Evolutionary conservation across 2,888 invertebrate genomes (phyloP), one percentile per base, ranked within the genome.

Genomic region (Gortyna flavago): DNA sequence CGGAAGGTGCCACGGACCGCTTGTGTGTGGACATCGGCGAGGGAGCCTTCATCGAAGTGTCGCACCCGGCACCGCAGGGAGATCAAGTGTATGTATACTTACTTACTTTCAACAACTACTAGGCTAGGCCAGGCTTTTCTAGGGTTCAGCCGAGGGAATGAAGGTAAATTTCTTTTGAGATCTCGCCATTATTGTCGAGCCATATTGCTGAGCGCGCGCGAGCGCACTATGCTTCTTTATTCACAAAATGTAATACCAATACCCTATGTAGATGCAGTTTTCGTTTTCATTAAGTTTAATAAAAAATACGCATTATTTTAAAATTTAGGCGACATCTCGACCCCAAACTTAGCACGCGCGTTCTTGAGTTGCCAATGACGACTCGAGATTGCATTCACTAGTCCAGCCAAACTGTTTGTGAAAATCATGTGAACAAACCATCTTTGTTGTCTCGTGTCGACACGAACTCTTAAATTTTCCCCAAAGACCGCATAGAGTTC

Each of bases 11-110:
- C 61, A 98, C 98, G 0, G 99, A 99, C 94, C 98, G 99, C 90
- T 97, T 99, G 66, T 99, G 98, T 92, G 99, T 99, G 97, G 98
- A 98, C 77, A 98, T 99, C 68, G 99, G 99, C 38, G 98, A 99
- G 72, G 98, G 98, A 81, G 99, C 99, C 90, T 97, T 98, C 59
- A 99, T 99, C 71, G 99, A 99, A 95, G 99, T 99, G 18, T 98
- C 98, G 13, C 99, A 99, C 96, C 99, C 99, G 0, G 95, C 97
- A 51, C 98, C 98, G 2, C 93, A 93, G 16, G 94, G 94, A 25
- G 96, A 95, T 44, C 94, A 95, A 85, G 91, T 94, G 96, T 96
- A 75, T 44, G 74, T 74, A 57, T 21, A 67, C 65, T n/a, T 29
- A 67, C n/a, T 59, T 59, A 29, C 6, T 57, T 25, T 25, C 4